Conservation (phyloP, 2,888 invertebrate genomes). For the Clanis bilineata region DNA sequence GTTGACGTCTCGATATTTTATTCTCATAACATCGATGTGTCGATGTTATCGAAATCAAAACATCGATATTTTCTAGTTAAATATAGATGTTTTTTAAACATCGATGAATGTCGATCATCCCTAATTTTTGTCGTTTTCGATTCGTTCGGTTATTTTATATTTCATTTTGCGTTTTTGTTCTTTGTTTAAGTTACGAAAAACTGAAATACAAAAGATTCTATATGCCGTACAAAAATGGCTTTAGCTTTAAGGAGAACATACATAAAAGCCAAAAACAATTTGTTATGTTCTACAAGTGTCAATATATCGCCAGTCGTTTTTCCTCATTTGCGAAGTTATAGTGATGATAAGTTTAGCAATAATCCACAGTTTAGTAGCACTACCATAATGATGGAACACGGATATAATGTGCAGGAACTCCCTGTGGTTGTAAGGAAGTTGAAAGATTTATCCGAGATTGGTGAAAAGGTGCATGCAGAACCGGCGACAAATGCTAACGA, state of each 20-base stretch:
- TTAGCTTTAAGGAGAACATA: slow-evolving; percentile 60
- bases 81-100: too few relatives aligned
- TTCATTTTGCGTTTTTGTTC: slow-evolving; percentile 20
- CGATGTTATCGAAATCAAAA: too few relatives aligned
- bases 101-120: too few relatives aligned
- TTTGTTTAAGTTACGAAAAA: slow-evolving; percentile 5
- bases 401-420: slow-evolving; percentile 85
- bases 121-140: background rate
- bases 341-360: slow-evolving; percentile 56
- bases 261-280: slow-evolving; percentile 55
- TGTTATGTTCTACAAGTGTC: slow-evolving; percentile 41
- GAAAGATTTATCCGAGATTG: slow-evolving; percentile 61
- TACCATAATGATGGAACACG: slow-evolving; percentile 85
- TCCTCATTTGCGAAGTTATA: slow-evolving; percentile 40
- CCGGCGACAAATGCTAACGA: slow-evolving; percentile 42
- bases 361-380: slow-evolving; percentile 61
- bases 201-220: background rate
- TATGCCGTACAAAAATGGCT: slow-evolving; percentile 44
- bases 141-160: slow-evolving; percentile 19
- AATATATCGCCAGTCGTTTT: slow-evolving; percentile 34
- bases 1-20: too few relatives aligned
- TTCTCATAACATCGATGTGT: too few relatives aligned
- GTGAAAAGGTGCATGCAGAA: slow-evolving; percentile 40
- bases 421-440: slow-evolving; percentile 84
- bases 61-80: too few relatives aligned